These are phyloP conservation scores for Thamnophis sirtalis DNA, from an alignment of 2,113 vertebrate genomes.

Conservation along the genomic window DNA sequence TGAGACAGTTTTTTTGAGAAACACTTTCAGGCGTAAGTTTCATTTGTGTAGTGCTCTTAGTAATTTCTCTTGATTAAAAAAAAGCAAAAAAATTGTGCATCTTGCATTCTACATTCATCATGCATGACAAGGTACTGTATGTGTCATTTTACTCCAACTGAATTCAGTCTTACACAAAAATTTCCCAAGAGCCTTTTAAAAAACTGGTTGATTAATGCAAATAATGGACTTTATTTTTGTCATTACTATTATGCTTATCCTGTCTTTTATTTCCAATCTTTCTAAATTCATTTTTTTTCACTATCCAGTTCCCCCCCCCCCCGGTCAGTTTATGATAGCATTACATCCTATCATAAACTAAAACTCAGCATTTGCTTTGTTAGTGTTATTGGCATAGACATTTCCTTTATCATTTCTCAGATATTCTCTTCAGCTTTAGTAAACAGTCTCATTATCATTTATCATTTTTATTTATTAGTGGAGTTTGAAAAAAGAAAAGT, in stretches of 20 bases:
- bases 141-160: constrained; percentile 21
- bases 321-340: background rate
- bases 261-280: constrained; percentile 17
- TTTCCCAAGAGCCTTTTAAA: constrained; percentile 18
- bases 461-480: background rate
- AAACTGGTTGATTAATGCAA: constrained; percentile 38
- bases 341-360: constrained; percentile 29
- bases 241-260: constrained; percentile 17
- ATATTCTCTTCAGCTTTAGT: background rate
- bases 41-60: background rate
- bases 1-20: constrained; percentile 9
- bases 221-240: constrained; percentile 38
- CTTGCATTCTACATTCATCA: background rate
- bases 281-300: constrained; percentile 13
- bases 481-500: background rate
- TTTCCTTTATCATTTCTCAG: constrained; percentile 4
- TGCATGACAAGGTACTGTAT: background rate
- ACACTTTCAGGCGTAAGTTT: background rate
- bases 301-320: constrained; percentile 31
- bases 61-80: background rate
- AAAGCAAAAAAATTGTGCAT: background rate
- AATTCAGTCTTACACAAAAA: background rate
- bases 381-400: background rate
- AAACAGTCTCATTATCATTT: background rate
- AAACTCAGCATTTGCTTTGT: constrained; percentile 14